Evolutionary conservation across 2,888 invertebrate genomes (phyloP), one percentile per base, ranked within the genome.

Genomic region (Euzophera pinguis): DNA sequence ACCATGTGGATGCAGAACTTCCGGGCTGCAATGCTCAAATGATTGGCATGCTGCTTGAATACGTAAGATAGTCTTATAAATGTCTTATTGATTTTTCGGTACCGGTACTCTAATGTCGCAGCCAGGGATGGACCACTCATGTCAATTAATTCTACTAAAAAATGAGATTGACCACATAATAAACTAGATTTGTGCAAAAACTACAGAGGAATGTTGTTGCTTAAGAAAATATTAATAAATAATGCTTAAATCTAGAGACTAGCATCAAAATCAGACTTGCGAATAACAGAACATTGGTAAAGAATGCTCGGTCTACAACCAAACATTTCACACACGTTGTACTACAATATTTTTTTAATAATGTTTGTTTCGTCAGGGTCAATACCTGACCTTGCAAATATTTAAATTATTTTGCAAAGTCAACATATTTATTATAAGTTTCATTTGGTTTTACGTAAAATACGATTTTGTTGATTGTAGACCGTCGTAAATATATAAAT

Each of bases 231-330:
- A 50, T 49, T 42, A 51, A 39, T 49, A 47, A 55, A 50, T 50
- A 54, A 53, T 48, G 47, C 56, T 58, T 51, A 42, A 22, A 27
- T 50, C 38, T 47, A 68, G 61, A 63, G 82, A 83, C 83, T 81
- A 82, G 84, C 75, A 70, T 78, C 65, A 67, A 77, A 73, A 81
- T 82, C 79, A 81, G 80, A 78, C 78, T 81, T 72, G 70, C 66
- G 59, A 58, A 73, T 57, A 53, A 63, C 55, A 67, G 60, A 57
- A 62, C 64, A 10, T 32, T 42, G 35, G 42, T 42, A n/a, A 34
- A 13, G 1, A 34, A 14, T 32, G 13, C 6, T 45, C 16, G 5
- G 13, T 5, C 34, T 14, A 12, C 45, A 14, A 45, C 45, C 45
- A 16, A 45, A 14, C 45, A 34, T 22, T 22, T 22, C 5, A 5